Percentiles rank a stretch among this genome's conserved stretches.
These are phyloP conservation scores for Perca fluviatilis DNA, from an alignment of 2,113 vertebrate species.

Conservation along the genomic window DNA sequence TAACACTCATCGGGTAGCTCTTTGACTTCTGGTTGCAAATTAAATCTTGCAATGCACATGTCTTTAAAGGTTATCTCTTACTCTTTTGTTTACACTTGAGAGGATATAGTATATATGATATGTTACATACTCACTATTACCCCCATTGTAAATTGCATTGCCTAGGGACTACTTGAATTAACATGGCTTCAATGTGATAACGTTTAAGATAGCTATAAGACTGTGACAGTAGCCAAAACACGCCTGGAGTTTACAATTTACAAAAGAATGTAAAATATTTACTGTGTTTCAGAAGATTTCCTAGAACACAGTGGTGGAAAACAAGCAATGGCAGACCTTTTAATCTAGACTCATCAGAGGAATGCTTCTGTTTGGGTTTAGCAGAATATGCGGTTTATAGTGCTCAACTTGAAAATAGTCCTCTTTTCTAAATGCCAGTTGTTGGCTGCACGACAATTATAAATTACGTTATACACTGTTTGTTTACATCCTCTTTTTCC, in stretches of 20 bases:
- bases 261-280: no score
- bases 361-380: conserved; percentile 48
- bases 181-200: background rate
- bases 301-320: background rate
- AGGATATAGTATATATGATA: background rate
- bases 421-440: conserved; percentile 21
- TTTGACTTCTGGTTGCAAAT: background rate
- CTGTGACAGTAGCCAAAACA: background rate
- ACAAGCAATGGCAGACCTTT: conserved; percentile 4
- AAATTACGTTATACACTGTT: background rate
- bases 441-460: background rate
- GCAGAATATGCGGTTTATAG: background rate
- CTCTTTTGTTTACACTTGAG: background rate
- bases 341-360: conserved; percentile 18
- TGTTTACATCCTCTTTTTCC: conserved; percentile 7
- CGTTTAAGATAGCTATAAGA: background rate
- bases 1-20: background rate
- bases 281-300: background rate
- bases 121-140: background rate
- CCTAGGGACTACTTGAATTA: background rate
- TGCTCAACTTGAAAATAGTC: conserved; percentile 1
- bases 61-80: background rate
- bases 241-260: no score
- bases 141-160: conserved; percentile 2
- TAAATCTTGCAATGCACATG: background rate